phyloP scores from a whole-genome alignment of 2,113 vertebrate species.

The Ranitomeya variabilis region DNA sequence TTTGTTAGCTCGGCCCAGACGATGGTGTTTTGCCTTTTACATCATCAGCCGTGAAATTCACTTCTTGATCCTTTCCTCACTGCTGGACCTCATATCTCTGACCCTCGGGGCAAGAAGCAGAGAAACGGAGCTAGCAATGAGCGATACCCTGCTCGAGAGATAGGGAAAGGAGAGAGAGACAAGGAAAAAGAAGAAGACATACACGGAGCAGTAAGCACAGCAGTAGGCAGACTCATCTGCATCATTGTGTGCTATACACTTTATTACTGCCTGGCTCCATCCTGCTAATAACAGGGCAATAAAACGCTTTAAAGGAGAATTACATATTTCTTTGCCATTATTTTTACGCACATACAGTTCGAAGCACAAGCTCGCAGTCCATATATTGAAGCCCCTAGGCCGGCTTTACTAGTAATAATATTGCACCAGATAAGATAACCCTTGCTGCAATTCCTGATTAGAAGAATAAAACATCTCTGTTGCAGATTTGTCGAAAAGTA shows the following conservation, averaged over 20 bases:
- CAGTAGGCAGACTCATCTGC: background rate
- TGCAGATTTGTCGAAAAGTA: background rate
- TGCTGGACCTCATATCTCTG: constrained; percentile 54
- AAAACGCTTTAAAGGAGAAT: background rate
- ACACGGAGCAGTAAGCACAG: constrained; percentile 1
- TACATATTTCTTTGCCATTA: background rate
- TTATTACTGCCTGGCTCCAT: constrained; percentile 9
- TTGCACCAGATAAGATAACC: background rate
- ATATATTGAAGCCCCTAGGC: background rate
- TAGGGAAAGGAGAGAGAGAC: background rate
- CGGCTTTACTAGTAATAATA: background rate
- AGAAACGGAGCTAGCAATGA: constrained; percentile 8
- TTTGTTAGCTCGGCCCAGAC: constrained; percentile 55
- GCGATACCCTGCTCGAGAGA: constrained; percentile 23
- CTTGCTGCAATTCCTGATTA: background rate
- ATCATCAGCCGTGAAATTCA: constrained; percentile 56
- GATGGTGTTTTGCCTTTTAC: constrained; percentile 50
- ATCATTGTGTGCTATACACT: background rate
- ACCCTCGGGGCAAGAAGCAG: constrained; percentile 43
- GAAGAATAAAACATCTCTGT: background rate
- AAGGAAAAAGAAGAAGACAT: background rate
- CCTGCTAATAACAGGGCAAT: background rate
- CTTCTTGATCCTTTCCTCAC: constrained; percentile 49
- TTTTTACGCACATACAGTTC: background rate
- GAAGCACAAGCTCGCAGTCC: background rate